Base-by-base conservation (phyloP, 2,797 vertebrate genomes). In the Nyctalus aviator region DNA sequence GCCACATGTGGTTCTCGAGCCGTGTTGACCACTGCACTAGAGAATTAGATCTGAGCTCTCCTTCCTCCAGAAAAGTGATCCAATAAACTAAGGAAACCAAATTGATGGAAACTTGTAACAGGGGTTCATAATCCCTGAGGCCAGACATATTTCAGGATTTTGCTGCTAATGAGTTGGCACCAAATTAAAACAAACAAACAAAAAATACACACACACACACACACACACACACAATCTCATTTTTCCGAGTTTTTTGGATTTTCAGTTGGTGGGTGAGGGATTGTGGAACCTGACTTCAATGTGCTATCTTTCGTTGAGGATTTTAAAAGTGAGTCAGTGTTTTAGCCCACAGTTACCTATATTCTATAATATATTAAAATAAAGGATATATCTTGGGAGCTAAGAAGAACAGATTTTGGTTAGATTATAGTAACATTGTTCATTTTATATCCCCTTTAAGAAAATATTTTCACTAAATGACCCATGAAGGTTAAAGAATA, bases 111-210 rank as follows among this genome's bases (percentile, higher is more conserved):
- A 90, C 8, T 37, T 87, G 23, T 48, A 79, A 59, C 59, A 64
- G 23, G 83, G 17, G 6, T 59, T 72, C 37, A 68, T 79, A 94
- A 66, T 17, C 18, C n/a, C 3, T 48, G 10, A 4, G 10, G n/a
- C 10, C 55, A 84, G 66, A 66, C 53, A 6, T 50, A 88, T 82
- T 92, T 94, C 73, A 82, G 48, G 93, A 84, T 55, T 89, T 91
- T 53, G n/a, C 82, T 23, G 50, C 44, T 10, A 88, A 68, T 77
- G 25, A 90, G 20, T 46, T 57, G 46, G n/a, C 8, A 55, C 18
- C 21, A 95, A 85, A 75, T 59, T 84, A 18, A 41, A 41, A 41
- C 5, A 37, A 37, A 37, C 5, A 5, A 37, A 37, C 1, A 41
- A 41, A 41, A 41, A n/a, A n/a, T n/a, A n/a, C n/a, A n/a, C n/a